Evolutionary conservation across 1,140 invertebrate genomes (phyloP).

Genomic region (Pseudachorutes palmiensis): DNA sequence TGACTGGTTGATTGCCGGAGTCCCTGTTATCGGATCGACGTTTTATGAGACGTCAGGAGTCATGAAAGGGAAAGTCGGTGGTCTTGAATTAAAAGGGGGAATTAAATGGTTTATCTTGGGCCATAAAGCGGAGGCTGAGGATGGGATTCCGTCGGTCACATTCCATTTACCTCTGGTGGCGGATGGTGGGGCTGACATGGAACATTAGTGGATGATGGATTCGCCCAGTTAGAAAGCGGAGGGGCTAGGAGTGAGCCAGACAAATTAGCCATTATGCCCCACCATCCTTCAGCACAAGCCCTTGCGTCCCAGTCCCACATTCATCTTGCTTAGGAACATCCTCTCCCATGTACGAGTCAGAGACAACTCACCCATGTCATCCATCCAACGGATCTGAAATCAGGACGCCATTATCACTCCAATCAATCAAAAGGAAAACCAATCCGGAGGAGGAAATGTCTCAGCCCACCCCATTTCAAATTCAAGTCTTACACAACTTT

Average conservation of each 20-base stretch:
- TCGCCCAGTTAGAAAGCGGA: not conserved
- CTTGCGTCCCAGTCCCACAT: not conserved
- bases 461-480: no score
- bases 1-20: constrained; percentile 1
- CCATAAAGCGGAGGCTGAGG: not conserved
- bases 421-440: constrained; percentile 5
- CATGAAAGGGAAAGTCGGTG: not conserved
- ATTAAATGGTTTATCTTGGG: constrained; percentile 9
- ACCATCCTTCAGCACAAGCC: not conserved
- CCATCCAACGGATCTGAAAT: not conserved
- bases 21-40: not conserved
- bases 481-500: no score
- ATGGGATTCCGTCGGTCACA: not conserved
- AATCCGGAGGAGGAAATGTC: no score
- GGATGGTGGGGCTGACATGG: constrained; percentile 1
- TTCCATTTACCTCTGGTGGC: not conserved
- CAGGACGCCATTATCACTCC: constrained; percentile 7
- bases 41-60: not conserved
- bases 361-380: not conserved
- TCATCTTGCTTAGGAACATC: constrained; percentile 7
- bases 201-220: constrained; percentile 11
- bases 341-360: not conserved
- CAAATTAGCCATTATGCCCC: constrained; percentile 8
- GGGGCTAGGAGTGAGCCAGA: not conserved
- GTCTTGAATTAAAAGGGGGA: not conserved